These are phyloP conservation scores for Galerucella calmariensis DNA, from an alignment of 2,888 invertebrate species.

Conservation along the genomic window DNA sequence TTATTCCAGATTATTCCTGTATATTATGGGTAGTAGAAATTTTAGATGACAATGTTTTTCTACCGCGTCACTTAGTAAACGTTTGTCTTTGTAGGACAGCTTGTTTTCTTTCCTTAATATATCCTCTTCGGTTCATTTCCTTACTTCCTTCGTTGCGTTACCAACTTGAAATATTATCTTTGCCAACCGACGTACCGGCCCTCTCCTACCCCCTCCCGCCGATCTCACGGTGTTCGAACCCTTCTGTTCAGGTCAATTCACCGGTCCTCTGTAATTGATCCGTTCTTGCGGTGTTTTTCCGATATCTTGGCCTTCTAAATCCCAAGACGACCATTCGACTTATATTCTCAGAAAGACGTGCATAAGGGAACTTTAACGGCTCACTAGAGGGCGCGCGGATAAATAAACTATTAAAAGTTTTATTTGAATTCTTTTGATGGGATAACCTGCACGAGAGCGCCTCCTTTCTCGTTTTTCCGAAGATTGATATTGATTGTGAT, in stretches of 20 bases:
- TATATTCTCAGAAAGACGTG: conserved; percentile 61
- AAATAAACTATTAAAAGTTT: conserved; percentile 63
- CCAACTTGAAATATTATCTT: conserved; percentile 24
- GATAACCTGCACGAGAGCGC: conserved; percentile 26
- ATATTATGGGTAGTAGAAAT: background rate
- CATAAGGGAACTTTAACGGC: conserved; percentile 61
- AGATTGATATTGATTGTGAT: conserved; percentile 35
- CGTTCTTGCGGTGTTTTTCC: conserved; percentile 38
- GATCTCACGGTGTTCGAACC: conserved; percentile 13
- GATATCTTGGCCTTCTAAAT: conserved; percentile 50
- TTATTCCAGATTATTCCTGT: background rate
- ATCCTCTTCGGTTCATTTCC: conserved; percentile 2
- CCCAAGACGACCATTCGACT: conserved; percentile 62
- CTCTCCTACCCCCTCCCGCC: background rate
- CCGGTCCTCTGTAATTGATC: conserved; percentile 45
- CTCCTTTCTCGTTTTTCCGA: conserved; percentile 3
- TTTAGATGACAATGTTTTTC: background rate
- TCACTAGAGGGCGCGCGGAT: conserved; percentile 52
- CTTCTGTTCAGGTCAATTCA: conserved; percentile 40
- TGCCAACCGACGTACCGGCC: background rate
- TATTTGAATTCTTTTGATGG: conserved; percentile 46
- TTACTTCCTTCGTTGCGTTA: background rate
- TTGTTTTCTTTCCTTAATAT: background rate
- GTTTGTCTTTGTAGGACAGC: background rate
- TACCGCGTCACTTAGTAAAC: background rate